Base-by-base conservation (phyloP, 2,797 vertebrate genomes). In the Betta splendens region DNA sequence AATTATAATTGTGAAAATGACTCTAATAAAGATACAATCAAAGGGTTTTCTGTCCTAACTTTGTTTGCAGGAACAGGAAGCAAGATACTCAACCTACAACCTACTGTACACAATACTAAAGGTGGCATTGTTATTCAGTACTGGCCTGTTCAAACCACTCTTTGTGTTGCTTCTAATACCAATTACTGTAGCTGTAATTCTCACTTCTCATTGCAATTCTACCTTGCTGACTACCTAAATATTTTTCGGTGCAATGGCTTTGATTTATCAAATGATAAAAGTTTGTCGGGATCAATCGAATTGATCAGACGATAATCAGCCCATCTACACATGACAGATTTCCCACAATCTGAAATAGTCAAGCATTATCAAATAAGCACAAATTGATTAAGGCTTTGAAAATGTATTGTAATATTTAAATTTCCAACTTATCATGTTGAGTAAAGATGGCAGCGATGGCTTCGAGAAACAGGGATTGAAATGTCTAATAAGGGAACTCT, bases 381-480 rank as follows among this genome's bases (percentile, higher is more conserved):
- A 93, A 93, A 93, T 88, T 90, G 91, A 93, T 94, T 92, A 93
- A 92, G 91, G 89, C 87, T 50, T 63, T 55, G 13, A 87, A 92
- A 93, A 92, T 88, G 89, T 81, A 88, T 89, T 84, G 89, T 89
- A 86, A 88, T 92, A 93, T 94, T 94, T 89, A 92, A 94, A 92
- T 91, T 90, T 88, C 89, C 89, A 89, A 92, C 92, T 94, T 94
- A 93, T 93, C 90, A 83, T 78, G 87, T 91, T 89, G 86, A 80
- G 62, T 47, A 92, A 92, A 91, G 90, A 89, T 86, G 74, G 69
- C 87, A 89, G 87, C 81, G 92, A 91, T 84, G 88, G 91, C 88
- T 92, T 92, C 89, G 90, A 93, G 92, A 92, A 93, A 94, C 89
- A 74, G 89, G 90, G 94, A 94, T 92, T 90, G 92, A 92, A 93